Conservation (phyloP, 1,140 invertebrate genomes). For the Eriocheir sinensis region DNA sequence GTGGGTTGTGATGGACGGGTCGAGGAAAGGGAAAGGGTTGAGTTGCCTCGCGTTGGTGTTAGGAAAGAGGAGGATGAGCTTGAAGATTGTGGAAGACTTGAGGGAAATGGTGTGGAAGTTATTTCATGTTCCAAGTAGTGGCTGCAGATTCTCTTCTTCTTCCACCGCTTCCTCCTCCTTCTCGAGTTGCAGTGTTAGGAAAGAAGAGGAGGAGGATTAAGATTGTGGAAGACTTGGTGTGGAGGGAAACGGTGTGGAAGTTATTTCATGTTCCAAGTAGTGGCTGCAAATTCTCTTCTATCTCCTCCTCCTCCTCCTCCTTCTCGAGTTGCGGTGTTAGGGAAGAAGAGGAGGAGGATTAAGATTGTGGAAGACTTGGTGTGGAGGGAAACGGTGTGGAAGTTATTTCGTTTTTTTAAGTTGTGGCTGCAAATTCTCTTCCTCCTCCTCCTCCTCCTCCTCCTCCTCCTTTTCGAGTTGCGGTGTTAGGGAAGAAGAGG, state of each 20-base stretch:
- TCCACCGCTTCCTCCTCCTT: neutral
- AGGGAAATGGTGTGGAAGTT: too few relatives aligned
- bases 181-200: too few relatives aligned
- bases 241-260: too few relatives aligned
- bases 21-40: neutral
- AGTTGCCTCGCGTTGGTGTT: neutral
- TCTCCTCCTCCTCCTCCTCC: too few relatives aligned
- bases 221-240: too few relatives aligned
- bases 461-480: too few relatives aligned
- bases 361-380: neutral
- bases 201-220: too few relatives aligned
- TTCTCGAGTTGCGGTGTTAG: neutral
- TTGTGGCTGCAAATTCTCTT: neutral
- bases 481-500: neutral
- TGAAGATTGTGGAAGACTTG: too few relatives aligned
- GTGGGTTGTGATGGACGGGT: too few relatives aligned
- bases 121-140: neutral
- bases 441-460: too few relatives aligned
- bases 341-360: neutral
- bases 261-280: too few relatives aligned
- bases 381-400: neutral
- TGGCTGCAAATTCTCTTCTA: too few relatives aligned
- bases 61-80: neutral
- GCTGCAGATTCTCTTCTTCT: neutral
- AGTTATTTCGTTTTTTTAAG: neutral